Base-by-base conservation (phyloP, 2,113 vertebrate species). In the Camelus dromedarius region DNA sequence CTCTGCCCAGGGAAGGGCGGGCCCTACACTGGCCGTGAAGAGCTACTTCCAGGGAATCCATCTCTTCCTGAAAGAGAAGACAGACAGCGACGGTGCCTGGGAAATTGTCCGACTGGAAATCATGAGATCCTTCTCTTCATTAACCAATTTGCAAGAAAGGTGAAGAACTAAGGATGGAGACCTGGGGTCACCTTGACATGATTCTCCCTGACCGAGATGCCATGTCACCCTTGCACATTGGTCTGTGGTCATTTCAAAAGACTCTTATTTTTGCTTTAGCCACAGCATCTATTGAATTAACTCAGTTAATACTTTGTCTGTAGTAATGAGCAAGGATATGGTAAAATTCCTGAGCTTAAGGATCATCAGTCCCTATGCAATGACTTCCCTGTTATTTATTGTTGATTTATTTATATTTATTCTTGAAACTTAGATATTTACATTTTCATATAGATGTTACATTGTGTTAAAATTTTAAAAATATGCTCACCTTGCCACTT, bases 21-120 rank as follows among this genome's bases (percentile, higher is more conserved):
- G 24, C 24, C 10, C 48, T 0, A 22, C 1, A 1, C 18, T 70
- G 52, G 5, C 35, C 0, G 0, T 83, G 22, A 77, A 2, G 67
- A 90, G 32, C 5, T 91, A 93, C 66, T 97, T 96, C 64, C 13
- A 7, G 62, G 62, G 42, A 9, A 58, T 85, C n/a, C 30, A 0
- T 6, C 24, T 75, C 26, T 85, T 56, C 32, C 86, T 89, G 24
- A 2, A 75, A 1, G 13, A 72, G 42, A 93, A 96, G 91, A 48
- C n/a, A 11, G 48, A 96, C 42, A 84, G 86, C 15, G 28, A 19
- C 26, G 76, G 82, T 14, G 73, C 85, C 62, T 97, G 89, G 91
- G 86, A 93, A n/a, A 14, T 28, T 0, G 69, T 86, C 70, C 32
- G 69, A 19, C 3, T 58, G 30, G 85, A 93, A 56, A 30, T 85